A percentile compares a stretch with the other conserved stretches of the same genome.
Conservation (phyloP, 1,140 invertebrate species). For the Nasonia giraulti region DNA sequence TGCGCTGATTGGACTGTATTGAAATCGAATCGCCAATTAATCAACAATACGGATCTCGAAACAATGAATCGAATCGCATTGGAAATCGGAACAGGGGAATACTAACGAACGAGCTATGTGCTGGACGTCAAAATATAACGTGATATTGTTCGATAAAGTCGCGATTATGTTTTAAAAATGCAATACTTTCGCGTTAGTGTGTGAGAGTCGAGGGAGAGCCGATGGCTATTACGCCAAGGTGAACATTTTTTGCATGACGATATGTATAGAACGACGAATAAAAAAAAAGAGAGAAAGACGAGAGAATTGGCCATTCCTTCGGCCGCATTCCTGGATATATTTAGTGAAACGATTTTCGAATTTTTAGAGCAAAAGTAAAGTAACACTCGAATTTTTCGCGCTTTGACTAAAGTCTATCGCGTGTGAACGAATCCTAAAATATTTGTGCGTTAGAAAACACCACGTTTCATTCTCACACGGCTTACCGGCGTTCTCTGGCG, state of each 20-base stretch:
- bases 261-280: background rate
- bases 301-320: conserved; percentile 40
- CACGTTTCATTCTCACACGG: conserved; percentile 41
- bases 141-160: conserved; percentile 51
- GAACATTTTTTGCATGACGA: conserved; percentile 7
- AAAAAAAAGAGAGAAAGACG: conserved; percentile 36
- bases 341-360: conserved; percentile 43
- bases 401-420: conserved; percentile 39
- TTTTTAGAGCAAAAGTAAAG: conserved; percentile 42
- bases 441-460: conserved; percentile 44
- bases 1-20: background rate
- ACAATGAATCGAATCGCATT: background rate
- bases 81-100: conserved; percentile 13
- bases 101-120: conserved; percentile 1
- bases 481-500: conserved; percentile 55
- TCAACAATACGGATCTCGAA: background rate
- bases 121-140: conserved; percentile 12
- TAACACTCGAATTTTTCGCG: conserved; percentile 32
- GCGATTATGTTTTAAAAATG: conserved; percentile 35
- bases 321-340: conserved; percentile 48
- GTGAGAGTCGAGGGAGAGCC: background rate
- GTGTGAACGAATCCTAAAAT: conserved; percentile 37
- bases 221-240: background rate
- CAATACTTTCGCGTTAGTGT: conserved; percentile 18
- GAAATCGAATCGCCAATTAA: background rate